Conservation (phyloP, 2,888 invertebrate species). For the Scaptodrosophila latifasciaeformis region DNA sequence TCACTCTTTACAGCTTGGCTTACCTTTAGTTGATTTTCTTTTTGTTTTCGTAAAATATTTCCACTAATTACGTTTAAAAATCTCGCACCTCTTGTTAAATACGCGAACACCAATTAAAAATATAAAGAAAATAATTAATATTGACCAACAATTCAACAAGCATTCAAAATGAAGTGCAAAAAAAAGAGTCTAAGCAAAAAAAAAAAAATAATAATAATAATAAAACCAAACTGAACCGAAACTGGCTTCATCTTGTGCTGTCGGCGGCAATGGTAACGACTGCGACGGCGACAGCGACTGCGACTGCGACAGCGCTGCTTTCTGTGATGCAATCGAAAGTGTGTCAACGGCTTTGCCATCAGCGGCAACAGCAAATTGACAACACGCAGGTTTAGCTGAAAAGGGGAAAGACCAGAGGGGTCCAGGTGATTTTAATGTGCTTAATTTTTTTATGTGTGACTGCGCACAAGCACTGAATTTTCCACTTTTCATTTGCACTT, state of each 20-base stretch:
- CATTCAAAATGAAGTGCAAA: background rate
- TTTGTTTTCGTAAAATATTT: no score
- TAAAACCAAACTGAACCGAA: slow-evolving; percentile 56
- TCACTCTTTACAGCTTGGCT: no score
- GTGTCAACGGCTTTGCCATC: slow-evolving; percentile 55
- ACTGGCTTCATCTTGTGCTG: slow-evolving; percentile 53
- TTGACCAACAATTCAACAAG: background rate
- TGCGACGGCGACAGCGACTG: slow-evolving; percentile 4
- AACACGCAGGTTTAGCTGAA: slow-evolving; percentile 21
- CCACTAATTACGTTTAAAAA: no score
- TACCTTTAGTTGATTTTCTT: no score
- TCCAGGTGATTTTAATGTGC: background rate
- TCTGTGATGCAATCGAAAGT: slow-evolving; percentile 62
- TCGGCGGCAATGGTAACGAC: slow-evolving; percentile 32
- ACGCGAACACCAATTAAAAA: slow-evolving; percentile 38
- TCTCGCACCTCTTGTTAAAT: no score
- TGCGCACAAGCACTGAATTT: slow-evolving; percentile 36
- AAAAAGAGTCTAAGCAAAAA: no score
- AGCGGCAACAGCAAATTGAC: slow-evolving; percentile 17
- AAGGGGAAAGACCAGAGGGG: background rate
- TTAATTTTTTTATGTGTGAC: background rate
- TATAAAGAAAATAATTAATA: background rate
- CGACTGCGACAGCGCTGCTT: slow-evolving; percentile 16
- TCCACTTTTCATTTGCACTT: slow-evolving; percentile 63
- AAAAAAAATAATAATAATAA: no score